Conservation (phyloP, 1,140 invertebrate genomes). For the Bombus pyrosoma region DNA sequence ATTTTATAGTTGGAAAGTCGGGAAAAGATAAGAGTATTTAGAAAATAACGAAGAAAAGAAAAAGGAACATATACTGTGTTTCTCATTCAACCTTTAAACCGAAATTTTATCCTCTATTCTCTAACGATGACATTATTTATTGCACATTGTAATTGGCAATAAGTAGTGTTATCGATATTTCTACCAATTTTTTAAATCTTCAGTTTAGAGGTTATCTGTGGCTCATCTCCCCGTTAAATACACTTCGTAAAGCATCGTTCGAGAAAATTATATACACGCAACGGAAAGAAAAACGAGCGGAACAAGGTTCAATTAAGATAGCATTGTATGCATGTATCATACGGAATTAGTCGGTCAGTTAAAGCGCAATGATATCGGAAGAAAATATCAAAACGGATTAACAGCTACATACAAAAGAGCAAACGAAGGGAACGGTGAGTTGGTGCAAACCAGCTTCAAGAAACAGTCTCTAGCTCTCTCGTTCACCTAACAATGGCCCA, state of each 20-base stretch:
- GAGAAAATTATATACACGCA: not conserved
- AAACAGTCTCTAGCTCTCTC: constrained; percentile 66
- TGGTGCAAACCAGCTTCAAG: constrained; percentile 61
- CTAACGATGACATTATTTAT: not conserved
- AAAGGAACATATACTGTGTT: not conserved
- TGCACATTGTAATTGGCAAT: not conserved
- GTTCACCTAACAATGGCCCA: constrained; percentile 70
- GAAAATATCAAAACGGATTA: not conserved
- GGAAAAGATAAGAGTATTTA: too few relatives aligned
- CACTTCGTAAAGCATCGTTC: not conserved
- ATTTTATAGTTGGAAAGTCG: not conserved
- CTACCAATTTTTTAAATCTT: not conserved
- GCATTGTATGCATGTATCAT: not conserved
- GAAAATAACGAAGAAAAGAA: not conserved
- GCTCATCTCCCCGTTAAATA: not conserved
- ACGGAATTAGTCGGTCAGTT: constrained; percentile 2
- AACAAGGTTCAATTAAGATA: not conserved
- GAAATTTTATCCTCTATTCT: not conserved
- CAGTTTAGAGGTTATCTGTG: not conserved
- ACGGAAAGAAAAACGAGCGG: not conserved
- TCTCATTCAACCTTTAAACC: not conserved
- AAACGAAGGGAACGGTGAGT: constrained; percentile 1
- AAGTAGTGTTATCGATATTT: not conserved
- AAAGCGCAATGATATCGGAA: not conserved
- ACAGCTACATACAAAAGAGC: not conserved